Evolutionary conservation across 2,888 invertebrate genomes (phyloP).

Genomic region (Drosophila anomelani): DNA sequence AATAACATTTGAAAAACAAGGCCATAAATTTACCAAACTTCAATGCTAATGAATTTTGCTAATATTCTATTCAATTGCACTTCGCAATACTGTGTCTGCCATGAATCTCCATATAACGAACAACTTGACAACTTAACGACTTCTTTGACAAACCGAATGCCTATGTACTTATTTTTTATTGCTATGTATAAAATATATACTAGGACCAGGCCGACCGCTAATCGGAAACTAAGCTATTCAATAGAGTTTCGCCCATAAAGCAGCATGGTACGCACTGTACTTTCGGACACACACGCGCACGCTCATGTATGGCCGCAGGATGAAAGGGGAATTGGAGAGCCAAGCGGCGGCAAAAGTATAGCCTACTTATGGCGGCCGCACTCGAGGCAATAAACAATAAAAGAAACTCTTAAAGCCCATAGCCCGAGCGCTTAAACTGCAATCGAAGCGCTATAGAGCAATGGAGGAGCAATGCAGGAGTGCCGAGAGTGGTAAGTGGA

Average conservation of each 20-base stretch:
- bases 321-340: neutral
- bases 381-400: conserved; percentile 60
- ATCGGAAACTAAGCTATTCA: conserved; percentile 14
- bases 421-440: conserved; percentile 52
- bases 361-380: conserved; percentile 42
- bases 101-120: conserved; percentile 7
- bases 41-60: conserved; percentile 2
- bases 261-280: conserved; percentile 10
- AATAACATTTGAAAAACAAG: conserved; percentile 5
- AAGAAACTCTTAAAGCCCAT: conserved; percentile 50
- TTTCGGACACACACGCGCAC: neutral
- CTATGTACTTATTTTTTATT: conserved; percentile 12
- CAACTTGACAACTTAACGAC: conserved; percentile 15
- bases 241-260: conserved; percentile 6
- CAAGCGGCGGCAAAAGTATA: conserved; percentile 18
- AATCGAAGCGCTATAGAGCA: conserved; percentile 47
- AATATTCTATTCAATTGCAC: conserved; percentile 1
- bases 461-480: conserved; percentile 15
- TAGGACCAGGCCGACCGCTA: neutral
- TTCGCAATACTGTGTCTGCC: neutral
- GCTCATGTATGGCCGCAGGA: neutral
- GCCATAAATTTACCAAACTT: neutral
- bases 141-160: conserved; percentile 5
- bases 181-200: conserved; percentile 5
- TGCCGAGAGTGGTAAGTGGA: neutral